Conservation (phyloP, 2,113 vertebrate species). For the Electrona antarctica region DNA sequence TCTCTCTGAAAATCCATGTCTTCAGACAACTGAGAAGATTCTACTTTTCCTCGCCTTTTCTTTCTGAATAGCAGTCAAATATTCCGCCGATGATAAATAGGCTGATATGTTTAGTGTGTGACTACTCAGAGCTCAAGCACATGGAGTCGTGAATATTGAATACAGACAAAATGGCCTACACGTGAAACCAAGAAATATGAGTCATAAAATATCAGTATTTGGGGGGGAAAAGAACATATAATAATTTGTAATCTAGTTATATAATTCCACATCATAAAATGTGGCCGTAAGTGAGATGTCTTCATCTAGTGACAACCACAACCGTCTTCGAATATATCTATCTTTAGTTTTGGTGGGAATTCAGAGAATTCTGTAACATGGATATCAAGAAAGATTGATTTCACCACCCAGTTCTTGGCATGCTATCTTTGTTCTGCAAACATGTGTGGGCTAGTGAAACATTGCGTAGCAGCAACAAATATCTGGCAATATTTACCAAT, state of each 20-base stretch:
- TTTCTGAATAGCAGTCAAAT: constrained; percentile 17
- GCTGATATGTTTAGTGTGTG: constrained; percentile 16
- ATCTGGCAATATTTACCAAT: too few relatives aligned
- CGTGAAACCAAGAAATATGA: constrained; percentile 25
- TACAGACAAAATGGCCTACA: constrained; percentile 3
- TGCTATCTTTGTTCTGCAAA: constrained; percentile 28
- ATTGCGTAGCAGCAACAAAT: not conserved
- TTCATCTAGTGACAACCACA: constrained; percentile 1
- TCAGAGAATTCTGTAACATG: not conserved
- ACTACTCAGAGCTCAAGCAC: constrained; percentile 46
- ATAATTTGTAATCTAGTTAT: constrained; percentile 20
- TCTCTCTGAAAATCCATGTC: not conserved
- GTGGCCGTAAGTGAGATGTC: not conserved
- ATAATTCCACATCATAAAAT: constrained; percentile 14
- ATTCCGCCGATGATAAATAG: constrained; percentile 30
- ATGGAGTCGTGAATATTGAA: constrained; percentile 23
- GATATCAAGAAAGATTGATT: constrained; percentile 10
- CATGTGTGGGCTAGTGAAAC: constrained; percentile 16
- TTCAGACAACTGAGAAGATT: not conserved
- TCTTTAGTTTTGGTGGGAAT: not conserved
- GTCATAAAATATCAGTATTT: constrained; percentile 17
- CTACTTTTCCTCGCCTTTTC: constrained; percentile 1
- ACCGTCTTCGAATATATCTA: not conserved
- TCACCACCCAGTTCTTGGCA: constrained; percentile 21
- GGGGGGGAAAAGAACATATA: constrained; percentile 11